These are phyloP conservation scores for Sebastes itinus DNA, from an alignment of 2,797 vertebrate genomes.

Conservation along the genomic window DNA sequence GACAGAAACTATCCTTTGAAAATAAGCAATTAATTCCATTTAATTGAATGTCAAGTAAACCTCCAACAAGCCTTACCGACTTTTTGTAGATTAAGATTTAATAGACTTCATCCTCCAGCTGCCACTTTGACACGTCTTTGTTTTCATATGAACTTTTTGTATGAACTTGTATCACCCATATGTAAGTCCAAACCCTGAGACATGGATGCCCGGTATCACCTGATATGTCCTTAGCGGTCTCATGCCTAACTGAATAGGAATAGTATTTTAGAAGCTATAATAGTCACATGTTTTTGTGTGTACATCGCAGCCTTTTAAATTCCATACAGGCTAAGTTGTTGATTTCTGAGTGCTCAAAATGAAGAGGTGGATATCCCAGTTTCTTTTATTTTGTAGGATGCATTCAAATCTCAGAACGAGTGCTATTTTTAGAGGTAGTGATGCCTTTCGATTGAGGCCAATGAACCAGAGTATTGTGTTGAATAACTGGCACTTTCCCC, in stretches of 20 bases:
- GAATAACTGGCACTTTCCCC: conserved; percentile 42
- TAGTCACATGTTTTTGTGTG: neutral
- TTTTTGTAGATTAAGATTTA: neutral
- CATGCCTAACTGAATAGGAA: neutral
- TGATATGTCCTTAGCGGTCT: neutral
- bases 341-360: conserved; percentile 3
- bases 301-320: neutral
- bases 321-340: neutral
- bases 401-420: conserved; percentile 13
- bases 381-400: conserved; percentile 5
- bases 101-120: neutral
- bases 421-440: conserved; percentile 17
- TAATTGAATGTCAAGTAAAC: neutral
- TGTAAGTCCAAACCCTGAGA: neutral
- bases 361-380: neutral
- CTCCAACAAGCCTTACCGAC: neutral
- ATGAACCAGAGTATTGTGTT: conserved; percentile 37
- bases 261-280: neutral
- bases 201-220: neutral
- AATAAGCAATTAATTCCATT: neutral
- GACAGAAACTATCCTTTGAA: neutral
- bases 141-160: neutral
- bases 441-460: conserved; percentile 26
- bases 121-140: neutral
- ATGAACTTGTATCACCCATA: neutral